Evolutionary conservation across 2,888 invertebrate genomes (phyloP).

Genomic region (Dynastes hyllus): DNA sequence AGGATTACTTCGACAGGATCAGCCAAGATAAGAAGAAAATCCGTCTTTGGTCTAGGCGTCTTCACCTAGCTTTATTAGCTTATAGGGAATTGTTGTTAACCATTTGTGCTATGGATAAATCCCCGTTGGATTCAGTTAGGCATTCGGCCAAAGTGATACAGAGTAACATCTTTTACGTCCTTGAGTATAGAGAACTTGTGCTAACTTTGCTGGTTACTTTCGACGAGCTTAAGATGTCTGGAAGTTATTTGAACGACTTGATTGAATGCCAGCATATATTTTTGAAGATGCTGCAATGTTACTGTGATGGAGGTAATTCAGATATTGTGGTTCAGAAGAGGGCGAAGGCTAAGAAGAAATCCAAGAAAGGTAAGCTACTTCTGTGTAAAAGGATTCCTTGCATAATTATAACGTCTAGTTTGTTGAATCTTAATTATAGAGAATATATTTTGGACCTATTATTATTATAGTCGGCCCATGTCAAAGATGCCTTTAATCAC

Average conservation of each 20-base stretch:
- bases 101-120: constrained; percentile 86
- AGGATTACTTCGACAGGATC: constrained; percentile 89
- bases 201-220: constrained; percentile 86
- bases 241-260: constrained; percentile 88
- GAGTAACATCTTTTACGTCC: constrained; percentile 93
- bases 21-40: constrained; percentile 89
- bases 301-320: constrained; percentile 76
- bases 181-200: constrained; percentile 95
- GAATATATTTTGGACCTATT: too few relatives aligned
- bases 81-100: constrained; percentile 90
- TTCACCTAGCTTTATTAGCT: constrained; percentile 88
- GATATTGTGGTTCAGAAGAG: constrained; percentile 83
- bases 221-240: constrained; percentile 90
- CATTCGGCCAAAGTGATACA: constrained; percentile 91
- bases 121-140: constrained; percentile 79
- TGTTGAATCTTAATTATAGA: too few relatives aligned
- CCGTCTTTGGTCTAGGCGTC: constrained; percentile 86
- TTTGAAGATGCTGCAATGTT: constrained; percentile 89
- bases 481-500: too few relatives aligned
- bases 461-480: too few relatives aligned
- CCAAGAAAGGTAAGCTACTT: constrained; percentile 68
- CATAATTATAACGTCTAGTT: too few relatives aligned
- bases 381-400: too few relatives aligned
- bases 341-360: constrained; percentile 72
- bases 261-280: constrained; percentile 93